These are phyloP conservation scores for Laupala kohalensis DNA, from an alignment of 1,140 invertebrate species.

Conservation along the genomic window DNA sequence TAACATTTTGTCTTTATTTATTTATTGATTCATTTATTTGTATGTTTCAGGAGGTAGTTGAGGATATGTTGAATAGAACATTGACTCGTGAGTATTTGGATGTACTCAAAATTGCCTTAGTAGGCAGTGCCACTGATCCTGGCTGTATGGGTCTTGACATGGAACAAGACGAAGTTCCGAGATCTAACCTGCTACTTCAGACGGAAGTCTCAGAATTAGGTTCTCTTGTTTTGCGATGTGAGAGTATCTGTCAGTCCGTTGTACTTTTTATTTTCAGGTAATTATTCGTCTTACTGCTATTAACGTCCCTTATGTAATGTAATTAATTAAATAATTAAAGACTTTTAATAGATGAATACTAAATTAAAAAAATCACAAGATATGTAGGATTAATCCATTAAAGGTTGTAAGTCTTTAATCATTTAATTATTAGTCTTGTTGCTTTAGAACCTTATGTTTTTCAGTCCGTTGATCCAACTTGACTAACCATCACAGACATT, in stretches of 20 bases:
- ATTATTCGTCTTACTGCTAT: slow-evolving; percentile 12
- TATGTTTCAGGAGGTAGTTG: slow-evolving; percentile 53
- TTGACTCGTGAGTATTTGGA: slow-evolving; percentile 80
- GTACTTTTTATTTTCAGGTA: slow-evolving; percentile 46
- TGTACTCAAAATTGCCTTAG: slow-evolving; percentile 53
- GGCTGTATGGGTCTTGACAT: slow-evolving; percentile 15
- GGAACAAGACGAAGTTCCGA: slow-evolving; percentile 12
- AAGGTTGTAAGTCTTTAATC: no score
- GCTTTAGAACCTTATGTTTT: no score
- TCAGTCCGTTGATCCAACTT: no score
- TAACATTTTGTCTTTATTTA: neutral
- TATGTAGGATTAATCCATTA: no score
- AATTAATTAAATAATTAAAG: neutral
- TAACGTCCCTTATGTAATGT: no score
- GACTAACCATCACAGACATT: no score
- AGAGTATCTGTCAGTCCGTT: slow-evolving; percentile 48
- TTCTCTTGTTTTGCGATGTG: slow-evolving; percentile 43
- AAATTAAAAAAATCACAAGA: no score
- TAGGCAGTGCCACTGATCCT: slow-evolving; percentile 28
- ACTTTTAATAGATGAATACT: neutral
- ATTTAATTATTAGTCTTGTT: no score
- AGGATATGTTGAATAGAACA: slow-evolving; percentile 75
- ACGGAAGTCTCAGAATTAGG: slow-evolving; percentile 60
- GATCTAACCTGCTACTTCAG: slow-evolving; percentile 20
- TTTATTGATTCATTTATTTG: no score